Conservation (phyloP, 2,113 vertebrate genomes). For the Eolophus roseicapilla region DNA sequence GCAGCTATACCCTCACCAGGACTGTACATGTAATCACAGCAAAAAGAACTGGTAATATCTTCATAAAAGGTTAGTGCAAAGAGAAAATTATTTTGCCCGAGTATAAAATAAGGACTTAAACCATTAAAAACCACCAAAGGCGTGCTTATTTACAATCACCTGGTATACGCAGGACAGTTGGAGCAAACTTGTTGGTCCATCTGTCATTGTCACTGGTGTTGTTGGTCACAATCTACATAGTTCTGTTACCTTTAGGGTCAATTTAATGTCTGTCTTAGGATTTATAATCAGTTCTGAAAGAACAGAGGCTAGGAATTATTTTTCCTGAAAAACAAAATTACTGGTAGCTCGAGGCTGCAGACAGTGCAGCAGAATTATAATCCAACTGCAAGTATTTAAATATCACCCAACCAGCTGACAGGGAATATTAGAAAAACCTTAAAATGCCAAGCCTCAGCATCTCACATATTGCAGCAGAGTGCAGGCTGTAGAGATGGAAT, state of each 20-base stretch:
- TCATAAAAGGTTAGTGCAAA: background rate
- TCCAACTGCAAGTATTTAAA: slow-evolving; percentile 56
- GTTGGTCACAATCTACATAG: background rate
- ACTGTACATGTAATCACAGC: background rate
- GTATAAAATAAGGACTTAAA: background rate
- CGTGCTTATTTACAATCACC: background rate
- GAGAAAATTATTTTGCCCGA: background rate
- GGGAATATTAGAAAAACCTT: slow-evolving; percentile 49
- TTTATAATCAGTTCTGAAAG: background rate
- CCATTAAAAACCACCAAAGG: background rate
- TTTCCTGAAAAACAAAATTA: slow-evolving; percentile 13
- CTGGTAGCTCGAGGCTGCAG: background rate
- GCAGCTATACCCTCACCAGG: background rate
- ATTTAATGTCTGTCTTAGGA: background rate
- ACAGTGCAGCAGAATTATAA: slow-evolving; percentile 43
- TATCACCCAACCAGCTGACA: slow-evolving; percentile 51
- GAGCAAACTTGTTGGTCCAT: background rate
- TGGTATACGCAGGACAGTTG: background rate
- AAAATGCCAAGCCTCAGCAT: slow-evolving; percentile 63
- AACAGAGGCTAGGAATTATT: background rate
- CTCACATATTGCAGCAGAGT: slow-evolving; percentile 32
- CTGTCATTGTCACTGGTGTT: background rate
- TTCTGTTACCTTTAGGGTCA: background rate
- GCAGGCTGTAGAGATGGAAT: slow-evolving; percentile 35
- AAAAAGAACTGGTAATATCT: background rate